A percentile compares a stretch with the other conserved stretches of the same genome.
phyloP scores from a whole-genome alignment of 1,140 invertebrate species.

The Conus betulinus region DNA sequence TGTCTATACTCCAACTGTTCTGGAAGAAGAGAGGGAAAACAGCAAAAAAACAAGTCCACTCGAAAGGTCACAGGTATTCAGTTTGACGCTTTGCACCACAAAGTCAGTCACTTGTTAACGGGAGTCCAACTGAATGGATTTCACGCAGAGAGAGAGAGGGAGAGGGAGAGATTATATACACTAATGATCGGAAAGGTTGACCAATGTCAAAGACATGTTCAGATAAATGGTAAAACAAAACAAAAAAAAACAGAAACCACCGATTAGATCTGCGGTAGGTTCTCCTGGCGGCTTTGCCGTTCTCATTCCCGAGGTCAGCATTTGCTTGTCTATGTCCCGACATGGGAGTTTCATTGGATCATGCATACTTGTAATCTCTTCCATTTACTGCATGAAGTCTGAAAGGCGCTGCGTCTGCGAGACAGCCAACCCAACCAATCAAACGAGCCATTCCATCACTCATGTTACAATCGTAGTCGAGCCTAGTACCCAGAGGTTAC shows the following conservation, averaged over 20 bases:
- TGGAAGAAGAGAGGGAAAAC: constrained; percentile 1
- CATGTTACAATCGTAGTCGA: too few relatives aligned
- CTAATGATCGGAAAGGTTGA: not conserved
- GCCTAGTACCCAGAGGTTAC: too few relatives aligned
- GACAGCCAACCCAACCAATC: too few relatives aligned
- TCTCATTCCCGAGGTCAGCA: too few relatives aligned
- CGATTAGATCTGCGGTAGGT: too few relatives aligned
- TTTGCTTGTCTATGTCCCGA: too few relatives aligned
- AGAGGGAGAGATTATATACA: not conserved
- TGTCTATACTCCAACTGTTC: not conserved
- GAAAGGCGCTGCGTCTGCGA: too few relatives aligned
- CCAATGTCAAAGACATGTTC: not conserved
- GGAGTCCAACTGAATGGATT: not conserved
- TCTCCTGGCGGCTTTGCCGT: too few relatives aligned
- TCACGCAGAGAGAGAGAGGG: not conserved
- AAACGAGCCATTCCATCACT: too few relatives aligned
- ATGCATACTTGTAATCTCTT: too few relatives aligned
- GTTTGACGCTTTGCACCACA: not conserved
- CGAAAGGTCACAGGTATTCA: not conserved
- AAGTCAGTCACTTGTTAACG: not conserved
- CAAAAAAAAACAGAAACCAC: not conserved
- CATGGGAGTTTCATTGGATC: too few relatives aligned
- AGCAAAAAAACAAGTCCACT: not conserved
- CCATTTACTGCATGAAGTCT: too few relatives aligned
- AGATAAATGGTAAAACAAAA: not conserved